Evolutionary conservation across 2,797 vertebrate genomes (phyloP).

Genomic region (Pygocentrus nattereri): DNA sequence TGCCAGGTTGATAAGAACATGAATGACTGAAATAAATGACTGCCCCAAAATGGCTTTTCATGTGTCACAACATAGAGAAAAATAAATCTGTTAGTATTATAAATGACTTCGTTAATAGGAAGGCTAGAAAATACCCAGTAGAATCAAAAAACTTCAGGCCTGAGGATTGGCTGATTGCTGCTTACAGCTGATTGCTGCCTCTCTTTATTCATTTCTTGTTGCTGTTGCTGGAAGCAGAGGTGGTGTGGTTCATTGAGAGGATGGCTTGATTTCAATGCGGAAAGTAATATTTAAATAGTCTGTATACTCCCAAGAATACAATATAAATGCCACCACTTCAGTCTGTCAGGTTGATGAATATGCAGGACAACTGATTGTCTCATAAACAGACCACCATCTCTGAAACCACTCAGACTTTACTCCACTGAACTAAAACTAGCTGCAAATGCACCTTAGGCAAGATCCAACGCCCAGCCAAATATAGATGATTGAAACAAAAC

Average conservation of each 20-base stretch:
- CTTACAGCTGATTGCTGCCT: slow-evolving; percentile 10
- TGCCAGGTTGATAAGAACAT: slow-evolving; percentile 18
- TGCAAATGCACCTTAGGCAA: background rate
- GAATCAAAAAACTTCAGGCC: background rate
- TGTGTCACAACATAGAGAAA: background rate
- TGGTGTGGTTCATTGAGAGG: slow-evolving; percentile 20
- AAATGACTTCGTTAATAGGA: background rate
- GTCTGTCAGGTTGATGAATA: slow-evolving; percentile 47
- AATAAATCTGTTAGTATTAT: no score
- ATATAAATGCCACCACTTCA: slow-evolving; percentile 23
- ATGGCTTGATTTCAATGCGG: slow-evolving; percentile 1
- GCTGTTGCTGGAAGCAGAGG: background rate
- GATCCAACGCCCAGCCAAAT: background rate
- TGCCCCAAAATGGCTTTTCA: background rate
- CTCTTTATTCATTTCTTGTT: slow-evolving; percentile 10
- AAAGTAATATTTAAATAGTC: slow-evolving; percentile 11
- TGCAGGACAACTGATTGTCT: slow-evolving; percentile 31
- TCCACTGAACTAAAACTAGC: background rate
- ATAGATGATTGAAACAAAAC: background rate
- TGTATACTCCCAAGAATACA: slow-evolving; percentile 7
- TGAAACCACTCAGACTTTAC: slow-evolving; percentile 10
- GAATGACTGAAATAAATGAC: background rate
- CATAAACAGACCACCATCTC: slow-evolving; percentile 24
- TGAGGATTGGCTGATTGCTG: slow-evolving; percentile 7
- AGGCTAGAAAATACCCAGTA: background rate